A percentile compares a stretch with the other conserved stretches of the same genome.
phyloP scores from a whole-genome alignment of 2,888 invertebrate species.

The Galerucella calmariensis region DNA sequence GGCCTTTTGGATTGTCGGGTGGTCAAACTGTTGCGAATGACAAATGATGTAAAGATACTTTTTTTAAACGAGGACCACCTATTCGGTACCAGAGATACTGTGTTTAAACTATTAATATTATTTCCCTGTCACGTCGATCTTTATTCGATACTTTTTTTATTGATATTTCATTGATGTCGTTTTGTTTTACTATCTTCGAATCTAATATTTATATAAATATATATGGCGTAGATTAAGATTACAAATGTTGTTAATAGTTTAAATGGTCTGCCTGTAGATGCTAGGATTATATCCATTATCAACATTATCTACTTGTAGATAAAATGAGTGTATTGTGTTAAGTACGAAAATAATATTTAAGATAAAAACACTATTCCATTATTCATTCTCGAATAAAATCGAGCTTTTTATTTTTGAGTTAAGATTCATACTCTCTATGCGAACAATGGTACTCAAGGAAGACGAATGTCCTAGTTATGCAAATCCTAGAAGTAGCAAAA shows the following conservation, averaged over 20 bases:
- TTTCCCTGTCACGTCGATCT: constrained; percentile 52
- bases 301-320: neutral
- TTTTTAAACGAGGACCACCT: constrained; percentile 62
- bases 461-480: too few relatives aligned
- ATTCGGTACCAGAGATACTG: constrained; percentile 53
- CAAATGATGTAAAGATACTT: constrained; percentile 65
- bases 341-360: neutral
- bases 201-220: neutral
- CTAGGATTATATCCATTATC: neutral
- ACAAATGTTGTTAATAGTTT: too few relatives aligned
- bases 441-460: too few relatives aligned
- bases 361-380: neutral
- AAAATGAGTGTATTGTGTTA: neutral
- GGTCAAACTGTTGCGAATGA: constrained; percentile 61
- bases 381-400: neutral
- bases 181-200: constrained; percentile 4
- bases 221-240: neutral
- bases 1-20: constrained; percentile 63
- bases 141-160: constrained; percentile 51
- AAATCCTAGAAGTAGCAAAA: too few relatives aligned
- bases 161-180: constrained; percentile 48
- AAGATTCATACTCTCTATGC: too few relatives aligned
- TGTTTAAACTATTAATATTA: constrained; percentile 56
- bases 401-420: too few relatives aligned
- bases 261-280: neutral